These are phyloP conservation scores for Pycnonotus jocosus DNA, from an alignment of 2,113 vertebrate genomes.

Conservation along the genomic window DNA sequence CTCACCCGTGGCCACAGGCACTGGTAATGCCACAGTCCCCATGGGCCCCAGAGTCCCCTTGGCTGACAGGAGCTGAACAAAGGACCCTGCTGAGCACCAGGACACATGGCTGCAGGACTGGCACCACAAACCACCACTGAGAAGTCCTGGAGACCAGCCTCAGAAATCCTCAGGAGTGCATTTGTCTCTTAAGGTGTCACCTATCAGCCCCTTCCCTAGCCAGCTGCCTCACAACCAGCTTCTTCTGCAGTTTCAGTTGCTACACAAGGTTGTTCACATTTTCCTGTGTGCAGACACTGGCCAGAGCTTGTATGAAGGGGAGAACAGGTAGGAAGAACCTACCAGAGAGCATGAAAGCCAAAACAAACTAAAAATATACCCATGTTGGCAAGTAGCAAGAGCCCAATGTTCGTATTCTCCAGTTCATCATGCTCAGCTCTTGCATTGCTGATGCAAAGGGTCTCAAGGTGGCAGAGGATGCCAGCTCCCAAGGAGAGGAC, in stretches of 20 bases:
- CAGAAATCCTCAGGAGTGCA: background rate
- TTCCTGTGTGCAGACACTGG: background rate
- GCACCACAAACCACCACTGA: fast-evolving
- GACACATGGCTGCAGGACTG: background rate
- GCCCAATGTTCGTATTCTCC: background rate
- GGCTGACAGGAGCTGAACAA: background rate
- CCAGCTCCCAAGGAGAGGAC: background rate
- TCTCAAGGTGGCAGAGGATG: background rate
- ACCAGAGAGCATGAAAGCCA: background rate
- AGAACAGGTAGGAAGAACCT: background rate
- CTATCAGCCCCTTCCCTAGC: background rate
- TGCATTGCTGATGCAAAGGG: background rate
- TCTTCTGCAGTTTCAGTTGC: background rate
- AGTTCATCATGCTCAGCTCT: background rate
- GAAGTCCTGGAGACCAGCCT: background rate
- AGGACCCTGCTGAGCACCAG: background rate
- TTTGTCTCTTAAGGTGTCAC: background rate
- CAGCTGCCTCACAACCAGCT: background rate
- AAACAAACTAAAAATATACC: background rate
- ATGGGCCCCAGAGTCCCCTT: background rate
- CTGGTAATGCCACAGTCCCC: background rate
- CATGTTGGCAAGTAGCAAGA: background rate
- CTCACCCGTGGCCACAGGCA: fast-evolving
- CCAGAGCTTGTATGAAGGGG: background rate
- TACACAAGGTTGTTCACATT: background rate